Conservation (phyloP, 2,113 vertebrate species). For the Trematomus loennbergii region DNA sequence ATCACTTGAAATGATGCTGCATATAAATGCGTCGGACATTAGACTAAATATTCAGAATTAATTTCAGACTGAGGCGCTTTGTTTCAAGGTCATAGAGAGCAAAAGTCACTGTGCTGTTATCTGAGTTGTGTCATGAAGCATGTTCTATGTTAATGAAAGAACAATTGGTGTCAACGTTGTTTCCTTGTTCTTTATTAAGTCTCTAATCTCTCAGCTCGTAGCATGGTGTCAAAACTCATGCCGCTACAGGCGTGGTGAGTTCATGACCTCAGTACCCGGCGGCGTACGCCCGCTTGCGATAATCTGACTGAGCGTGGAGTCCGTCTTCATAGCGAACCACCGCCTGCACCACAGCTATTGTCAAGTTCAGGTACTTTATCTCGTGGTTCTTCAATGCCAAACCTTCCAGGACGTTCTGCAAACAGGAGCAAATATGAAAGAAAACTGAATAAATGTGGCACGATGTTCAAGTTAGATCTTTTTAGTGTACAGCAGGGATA, state of each 20-base stretch:
- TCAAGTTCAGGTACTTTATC: conserved; percentile 30
- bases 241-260: not conserved
- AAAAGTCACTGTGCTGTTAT: not conserved
- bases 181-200: conserved; percentile 8
- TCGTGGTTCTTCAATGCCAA: conserved; percentile 79
- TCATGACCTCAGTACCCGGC: conserved; percentile 80
- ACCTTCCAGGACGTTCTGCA: conserved; percentile 75
- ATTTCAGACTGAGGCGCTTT: conserved; percentile 25
- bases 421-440: conserved; percentile 11
- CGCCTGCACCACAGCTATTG: conserved; percentile 80
- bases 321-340: conserved; percentile 55
- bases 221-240: conserved; percentile 27
- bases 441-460: not conserved
- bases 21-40: not conserved
- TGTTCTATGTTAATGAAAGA: conserved; percentile 2
- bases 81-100: not conserved
- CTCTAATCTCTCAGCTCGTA: conserved; percentile 29
- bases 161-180: not conserved
- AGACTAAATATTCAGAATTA: not conserved
- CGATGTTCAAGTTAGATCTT: not conserved
- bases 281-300: conserved; percentile 79
- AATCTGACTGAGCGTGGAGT: conserved; percentile 72
- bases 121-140: not conserved
- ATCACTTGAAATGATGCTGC: conserved; percentile 11
- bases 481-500: not conserved